Conservation (phyloP, 2,113 vertebrate species). For the Calcarius ornatus region DNA sequence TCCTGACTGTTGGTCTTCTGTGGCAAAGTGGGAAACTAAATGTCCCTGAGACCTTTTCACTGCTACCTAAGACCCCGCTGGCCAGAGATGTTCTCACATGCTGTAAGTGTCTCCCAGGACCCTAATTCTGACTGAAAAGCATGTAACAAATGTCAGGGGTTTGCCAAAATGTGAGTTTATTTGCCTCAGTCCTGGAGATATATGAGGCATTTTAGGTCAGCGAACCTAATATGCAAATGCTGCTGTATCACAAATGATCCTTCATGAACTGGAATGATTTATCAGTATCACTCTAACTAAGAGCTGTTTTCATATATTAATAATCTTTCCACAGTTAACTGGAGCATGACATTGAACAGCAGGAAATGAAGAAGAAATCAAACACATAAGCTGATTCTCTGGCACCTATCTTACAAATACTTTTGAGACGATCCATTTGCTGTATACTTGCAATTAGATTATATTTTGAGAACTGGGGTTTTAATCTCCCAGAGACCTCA, state of each 20-base stretch:
- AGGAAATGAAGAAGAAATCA: neutral
- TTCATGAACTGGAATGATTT: neutral
- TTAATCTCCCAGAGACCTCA: neutral
- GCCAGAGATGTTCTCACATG: accelerated
- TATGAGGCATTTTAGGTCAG: neutral
- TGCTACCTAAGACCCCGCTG: neutral
- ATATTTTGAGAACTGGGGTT: neutral
- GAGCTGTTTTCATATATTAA: neutral
- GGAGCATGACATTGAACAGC: neutral
- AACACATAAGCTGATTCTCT: neutral
- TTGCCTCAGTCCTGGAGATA: neutral
- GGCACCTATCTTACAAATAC: neutral
- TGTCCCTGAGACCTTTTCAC: neutral
- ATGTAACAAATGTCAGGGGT: neutral
- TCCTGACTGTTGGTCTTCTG: neutral
- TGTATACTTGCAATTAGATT: neutral
- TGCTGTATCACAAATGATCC: neutral
- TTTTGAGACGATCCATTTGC: neutral
- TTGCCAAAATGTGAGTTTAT: neutral
- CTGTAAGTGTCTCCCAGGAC: neutral
- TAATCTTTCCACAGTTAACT: neutral
- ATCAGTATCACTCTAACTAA: neutral
- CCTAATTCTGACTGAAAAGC: neutral
- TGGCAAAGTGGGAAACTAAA: neutral
- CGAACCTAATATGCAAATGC: neutral